These are phyloP conservation scores for Pelosia muscerda DNA, from an alignment of 2,888 invertebrate genomes.

Conservation along the genomic window DNA sequence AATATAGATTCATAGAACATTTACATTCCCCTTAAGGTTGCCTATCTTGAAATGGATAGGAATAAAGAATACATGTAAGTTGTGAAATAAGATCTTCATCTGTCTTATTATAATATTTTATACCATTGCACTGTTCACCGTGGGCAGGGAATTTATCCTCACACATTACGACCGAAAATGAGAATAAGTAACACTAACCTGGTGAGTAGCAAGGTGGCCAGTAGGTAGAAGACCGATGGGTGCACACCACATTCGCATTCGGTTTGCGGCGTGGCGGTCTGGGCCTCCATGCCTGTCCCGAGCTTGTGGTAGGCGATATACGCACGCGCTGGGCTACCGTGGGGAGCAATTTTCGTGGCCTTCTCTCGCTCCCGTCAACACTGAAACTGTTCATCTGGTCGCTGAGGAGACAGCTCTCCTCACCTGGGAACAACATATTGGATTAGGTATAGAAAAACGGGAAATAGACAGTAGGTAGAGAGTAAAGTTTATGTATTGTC, in stretches of 20 bases:
- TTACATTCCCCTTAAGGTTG: too few species aligned
- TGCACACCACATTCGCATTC: slow-evolving; percentile 89
- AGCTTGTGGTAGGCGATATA: slow-evolving; percentile 89
- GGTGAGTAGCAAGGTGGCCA: slow-evolving; percentile 87
- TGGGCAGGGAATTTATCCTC: too few species aligned
- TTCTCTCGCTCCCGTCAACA: slow-evolving; percentile 66
- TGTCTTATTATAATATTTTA: too few species aligned
- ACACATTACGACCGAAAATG: too few species aligned
- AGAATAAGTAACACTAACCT: slow-evolving; percentile 68
- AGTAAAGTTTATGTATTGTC: too few species aligned
- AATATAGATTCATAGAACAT: too few species aligned
- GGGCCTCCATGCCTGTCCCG: slow-evolving; percentile 85
- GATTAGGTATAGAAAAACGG: neutral
- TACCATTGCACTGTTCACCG: too few species aligned
- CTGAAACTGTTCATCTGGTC: slow-evolving; percentile 82
- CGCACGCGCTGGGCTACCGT: slow-evolving; percentile 83
- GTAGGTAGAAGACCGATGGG: slow-evolving; percentile 88
- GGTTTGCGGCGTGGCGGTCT: slow-evolving; percentile 81
- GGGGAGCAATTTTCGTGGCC: slow-evolving; percentile 84
- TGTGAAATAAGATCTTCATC: too few species aligned
- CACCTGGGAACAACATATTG: slow-evolving; percentile 57
- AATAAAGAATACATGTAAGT: too few species aligned
- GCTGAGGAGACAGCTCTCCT: slow-evolving; percentile 70
- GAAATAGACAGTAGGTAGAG: too few species aligned
- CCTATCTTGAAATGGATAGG: too few species aligned